phyloP scores from a whole-genome alignment of 1,140 invertebrate genomes.

The Orius laevigatus region DNA sequence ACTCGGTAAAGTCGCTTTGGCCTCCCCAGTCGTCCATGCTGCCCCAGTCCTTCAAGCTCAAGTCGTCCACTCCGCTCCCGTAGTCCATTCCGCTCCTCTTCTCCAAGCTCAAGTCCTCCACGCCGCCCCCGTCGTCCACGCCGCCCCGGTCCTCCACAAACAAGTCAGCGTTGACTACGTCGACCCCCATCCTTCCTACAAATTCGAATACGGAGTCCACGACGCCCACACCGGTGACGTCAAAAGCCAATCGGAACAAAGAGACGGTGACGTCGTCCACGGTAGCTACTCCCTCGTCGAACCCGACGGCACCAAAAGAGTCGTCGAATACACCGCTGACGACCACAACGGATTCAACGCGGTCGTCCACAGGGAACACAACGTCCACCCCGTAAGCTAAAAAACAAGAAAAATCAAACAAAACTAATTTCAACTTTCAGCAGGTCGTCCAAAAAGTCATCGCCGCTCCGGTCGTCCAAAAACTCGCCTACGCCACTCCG shows the following conservation, averaged over 20 bases:
- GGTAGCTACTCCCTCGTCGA: conserved; percentile 36
- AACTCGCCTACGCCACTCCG: not conserved
- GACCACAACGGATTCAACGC: conserved; percentile 41
- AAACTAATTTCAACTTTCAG: not conserved
- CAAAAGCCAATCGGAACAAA: conserved; percentile 32
- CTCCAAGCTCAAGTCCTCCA: not conserved
- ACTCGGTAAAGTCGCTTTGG: not conserved
- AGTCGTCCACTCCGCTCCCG: not conserved
- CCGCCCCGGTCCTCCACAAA: not conserved
- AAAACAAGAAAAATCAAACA: not conserved
- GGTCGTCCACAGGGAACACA: conserved; percentile 35
- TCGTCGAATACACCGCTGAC: conserved; percentile 40
- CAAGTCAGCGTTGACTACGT: conserved; percentile 4
- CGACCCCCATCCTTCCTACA: conserved; percentile 24
- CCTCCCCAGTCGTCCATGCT: not conserved
- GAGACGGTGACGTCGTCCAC: conserved; percentile 34
- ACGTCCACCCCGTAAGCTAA: conserved; percentile 23
- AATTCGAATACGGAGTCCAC: conserved; percentile 33
- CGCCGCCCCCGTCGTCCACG: not conserved
- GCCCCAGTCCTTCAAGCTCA: conserved; percentile 3
- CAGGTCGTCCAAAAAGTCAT: conserved; percentile 5
- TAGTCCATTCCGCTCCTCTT: not conserved
- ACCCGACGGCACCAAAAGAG: conserved; percentile 39
- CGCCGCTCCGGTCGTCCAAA: conserved; percentile 6
- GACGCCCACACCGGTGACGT: conserved; percentile 34